Percentiles rank a stretch among this genome's conserved stretches.
These are phyloP conservation scores for Ceyx margarethae DNA, from an alignment of 2,113 vertebrate genomes.

Conservation along the genomic window DNA sequence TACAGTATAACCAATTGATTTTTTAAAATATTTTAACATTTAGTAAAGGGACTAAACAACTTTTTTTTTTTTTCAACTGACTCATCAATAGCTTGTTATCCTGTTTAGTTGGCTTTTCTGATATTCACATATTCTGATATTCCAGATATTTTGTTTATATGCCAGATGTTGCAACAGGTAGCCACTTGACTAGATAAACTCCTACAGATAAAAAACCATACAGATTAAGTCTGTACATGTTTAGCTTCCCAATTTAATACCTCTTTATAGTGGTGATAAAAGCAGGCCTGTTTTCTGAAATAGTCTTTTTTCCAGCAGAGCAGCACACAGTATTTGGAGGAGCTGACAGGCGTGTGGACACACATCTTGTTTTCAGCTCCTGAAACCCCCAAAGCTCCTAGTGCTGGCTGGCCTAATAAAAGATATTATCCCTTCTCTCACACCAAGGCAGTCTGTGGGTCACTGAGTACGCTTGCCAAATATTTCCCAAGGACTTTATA, in stretches of 20 bases:
- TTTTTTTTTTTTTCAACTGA: background rate
- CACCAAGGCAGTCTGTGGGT: no score
- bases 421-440: background rate
- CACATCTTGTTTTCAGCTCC: background rate
- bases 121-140: no score
- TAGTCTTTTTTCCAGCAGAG: background rate
- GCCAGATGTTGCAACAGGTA: background rate
- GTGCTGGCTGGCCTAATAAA: background rate
- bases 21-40: background rate
- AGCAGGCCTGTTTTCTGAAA: background rate
- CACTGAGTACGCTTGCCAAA: background rate
- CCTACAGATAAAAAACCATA: accelerated
- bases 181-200: background rate
- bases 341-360: background rate
- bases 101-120: background rate
- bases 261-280: background rate
- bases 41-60: background rate
- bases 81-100: background rate
- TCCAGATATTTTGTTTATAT: conserved; percentile 2
- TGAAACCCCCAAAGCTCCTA: background rate
- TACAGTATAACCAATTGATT: background rate
- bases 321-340: background rate
- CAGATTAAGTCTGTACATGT: background rate
- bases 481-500: background rate
- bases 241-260: background rate